Evolutionary conservation across 2,888 invertebrate species (phyloP), one percentile per base, ranked within the genome.

Genomic region (Macroteleia sp.): DNA sequence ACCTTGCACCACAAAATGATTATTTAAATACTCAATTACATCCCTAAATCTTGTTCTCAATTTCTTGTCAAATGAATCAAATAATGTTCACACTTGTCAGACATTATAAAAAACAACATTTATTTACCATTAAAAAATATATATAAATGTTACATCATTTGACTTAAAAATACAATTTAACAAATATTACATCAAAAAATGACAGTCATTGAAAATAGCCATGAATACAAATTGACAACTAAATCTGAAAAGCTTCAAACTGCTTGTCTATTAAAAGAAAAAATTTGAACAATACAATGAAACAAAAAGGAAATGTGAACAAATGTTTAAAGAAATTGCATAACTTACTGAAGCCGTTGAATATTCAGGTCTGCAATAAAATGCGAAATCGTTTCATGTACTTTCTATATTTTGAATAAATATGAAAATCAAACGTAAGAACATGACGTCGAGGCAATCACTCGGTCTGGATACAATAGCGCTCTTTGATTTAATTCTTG

Each of bases 401-500:
- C 62, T 82, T 80, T 80, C 77, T 80, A 71, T 78, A 82, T n/a
- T 82, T 76, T 81, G 67, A 82, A 83, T 81, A 80, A 83, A 81
- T 77, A 80, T 80, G 80, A 81, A 79, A 82, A 82, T 81, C 70
- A 79, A 79, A 77, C 62, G 71, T 79, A 79, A 82, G 79, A 79
- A 83, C 74, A 80, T 80, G 77, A 81, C 64, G 70, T 76, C 69
- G 70, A 79, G 74, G 73, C 71, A 73, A 81, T 80, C 77, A 74
- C 77, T 82, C 78, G 77, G 66, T 83, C 75, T 64, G 78, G 80
- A 82, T 81, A 84, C 84, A 85, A 83, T 81, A 81, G 81, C 81
- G 71, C 74, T 80, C 54, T 79, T 77, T 79, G 73, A 73, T 79
- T 79, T 78, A 67, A 22, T 48, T 77, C 77, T 61, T 17, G 25